Conservation (phyloP, 2,888 invertebrate species). For the Teinopalpus imperialis region DNA sequence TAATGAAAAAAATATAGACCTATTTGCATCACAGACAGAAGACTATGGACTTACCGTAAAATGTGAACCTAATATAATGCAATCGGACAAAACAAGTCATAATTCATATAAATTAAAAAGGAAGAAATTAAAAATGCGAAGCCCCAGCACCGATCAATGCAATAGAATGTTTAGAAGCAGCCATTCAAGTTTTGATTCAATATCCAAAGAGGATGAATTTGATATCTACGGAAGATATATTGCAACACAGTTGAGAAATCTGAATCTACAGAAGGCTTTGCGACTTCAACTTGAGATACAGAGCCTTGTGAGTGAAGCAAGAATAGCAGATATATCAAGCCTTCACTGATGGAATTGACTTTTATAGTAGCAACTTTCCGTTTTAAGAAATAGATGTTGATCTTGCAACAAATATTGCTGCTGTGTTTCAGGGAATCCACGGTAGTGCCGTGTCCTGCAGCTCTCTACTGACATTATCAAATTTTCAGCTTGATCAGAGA, state of each 20-base stretch:
- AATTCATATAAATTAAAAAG: slow-evolving; percentile 41
- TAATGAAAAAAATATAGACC: slow-evolving; percentile 38
- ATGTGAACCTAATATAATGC: slow-evolving; percentile 38
- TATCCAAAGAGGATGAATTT: slow-evolving; percentile 63
- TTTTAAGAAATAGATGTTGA: too few species aligned
- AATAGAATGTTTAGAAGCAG: slow-evolving; percentile 43
- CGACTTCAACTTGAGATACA: slow-evolving; percentile 67
- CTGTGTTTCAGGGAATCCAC: too few species aligned
- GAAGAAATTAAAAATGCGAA: slow-evolving; percentile 49
- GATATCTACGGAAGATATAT: slow-evolving; percentile 73
- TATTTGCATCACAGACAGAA: slow-evolving; percentile 41
- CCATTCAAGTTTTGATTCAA: slow-evolving; percentile 37
- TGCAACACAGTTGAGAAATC: slow-evolving; percentile 65
- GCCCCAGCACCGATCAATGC: slow-evolving; percentile 45
- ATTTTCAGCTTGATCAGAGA: too few species aligned
- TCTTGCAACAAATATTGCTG: too few species aligned
- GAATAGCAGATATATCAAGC: slow-evolving; percentile 48
- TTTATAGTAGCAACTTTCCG: too few species aligned
- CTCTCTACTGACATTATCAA: too few species aligned
- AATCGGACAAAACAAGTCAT: slow-evolving; percentile 13
- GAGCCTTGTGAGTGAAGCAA: slow-evolving; percentile 62
- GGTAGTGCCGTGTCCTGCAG: too few species aligned
- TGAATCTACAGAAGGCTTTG: slow-evolving; percentile 62
- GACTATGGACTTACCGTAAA: slow-evolving; percentile 47
- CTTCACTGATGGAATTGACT: too few species aligned